A percentile compares a stretch with the other conserved stretches of the same genome.
Evolutionary conservation across 2,797 vertebrate genomes (phyloP).

Genomic region (Manis javanica): DNA sequence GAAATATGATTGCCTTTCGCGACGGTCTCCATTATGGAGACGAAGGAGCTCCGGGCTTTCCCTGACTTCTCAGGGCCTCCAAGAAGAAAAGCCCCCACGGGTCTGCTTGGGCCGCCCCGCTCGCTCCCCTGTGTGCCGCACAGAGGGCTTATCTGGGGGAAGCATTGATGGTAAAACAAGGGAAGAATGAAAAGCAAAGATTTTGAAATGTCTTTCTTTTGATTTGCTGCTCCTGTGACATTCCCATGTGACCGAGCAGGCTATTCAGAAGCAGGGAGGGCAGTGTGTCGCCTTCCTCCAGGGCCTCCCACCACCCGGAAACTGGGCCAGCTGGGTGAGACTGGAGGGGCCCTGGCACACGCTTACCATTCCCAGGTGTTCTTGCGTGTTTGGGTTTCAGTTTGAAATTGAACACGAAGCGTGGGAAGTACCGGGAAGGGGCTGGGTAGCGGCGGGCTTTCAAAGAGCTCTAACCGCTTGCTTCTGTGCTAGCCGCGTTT

Average conservation of each 20-base stretch:
- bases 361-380: not conserved
- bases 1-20: not conserved
- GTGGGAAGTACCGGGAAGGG: not conserved
- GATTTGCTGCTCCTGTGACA: constrained; percentile 38
- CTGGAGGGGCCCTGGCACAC: not conserved
- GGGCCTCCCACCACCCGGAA: not conserved
- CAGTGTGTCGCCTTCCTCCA: not conserved
- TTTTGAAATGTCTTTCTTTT: constrained; percentile 64
- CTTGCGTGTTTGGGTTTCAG: constrained; percentile 47
- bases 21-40: not conserved
- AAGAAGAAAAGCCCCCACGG: not conserved
- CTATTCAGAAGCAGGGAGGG: constrained; percentile 24
- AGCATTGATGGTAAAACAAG: constrained; percentile 58
- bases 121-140: not conserved
- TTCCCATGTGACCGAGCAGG: constrained; percentile 58
- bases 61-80: not conserved
- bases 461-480: constrained; percentile 76
- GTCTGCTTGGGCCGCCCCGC: not conserved
- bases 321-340: constrained; percentile 35
- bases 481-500: constrained; percentile 74
- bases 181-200: not conserved
- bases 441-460: constrained; percentile 8
- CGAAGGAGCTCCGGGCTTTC: constrained; percentile 34
- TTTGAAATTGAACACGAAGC: constrained; percentile 52
- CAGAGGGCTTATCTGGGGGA: constrained; percentile 12